These are phyloP conservation scores for Zaprionus africanus DNA, from an alignment of 1,140 invertebrate species.

Conservation along the genomic window DNA sequence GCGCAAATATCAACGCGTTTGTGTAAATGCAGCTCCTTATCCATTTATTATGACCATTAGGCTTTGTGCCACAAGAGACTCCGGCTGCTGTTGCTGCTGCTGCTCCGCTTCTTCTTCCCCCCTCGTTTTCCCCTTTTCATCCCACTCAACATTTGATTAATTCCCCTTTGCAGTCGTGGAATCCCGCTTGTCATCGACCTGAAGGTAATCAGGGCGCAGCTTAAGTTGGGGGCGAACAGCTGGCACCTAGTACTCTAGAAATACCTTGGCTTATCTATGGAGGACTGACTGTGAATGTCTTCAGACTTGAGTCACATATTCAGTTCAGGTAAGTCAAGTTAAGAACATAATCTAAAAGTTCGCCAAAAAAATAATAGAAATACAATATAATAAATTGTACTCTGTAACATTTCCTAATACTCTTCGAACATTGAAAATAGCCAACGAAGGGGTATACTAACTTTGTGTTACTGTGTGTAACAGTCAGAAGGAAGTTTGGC, in stretches of 20 bases:
- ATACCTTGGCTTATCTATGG: neutral
- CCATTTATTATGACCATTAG: constrained; percentile 80
- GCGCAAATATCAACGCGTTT: constrained; percentile 76
- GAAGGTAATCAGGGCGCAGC: constrained; percentile 9
- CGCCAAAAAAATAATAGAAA: no score
- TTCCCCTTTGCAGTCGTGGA: neutral
- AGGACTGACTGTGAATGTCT: neutral
- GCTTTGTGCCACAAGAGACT: constrained; percentile 50
- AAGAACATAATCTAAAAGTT: no score
- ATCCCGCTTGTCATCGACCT: constrained; percentile 39
- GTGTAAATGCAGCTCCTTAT: constrained; percentile 77
- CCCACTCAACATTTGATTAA: constrained; percentile 36
- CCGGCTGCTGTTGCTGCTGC: neutral
- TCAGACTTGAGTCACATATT: no score
- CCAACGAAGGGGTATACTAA: no score
- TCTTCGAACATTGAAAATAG: no score
- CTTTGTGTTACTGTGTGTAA: no score
- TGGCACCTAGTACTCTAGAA: neutral
- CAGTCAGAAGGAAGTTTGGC: no score
- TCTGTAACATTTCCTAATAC: no score
- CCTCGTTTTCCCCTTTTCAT: neutral
- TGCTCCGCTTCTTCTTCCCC: neutral
- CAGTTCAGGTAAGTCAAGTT: no score
- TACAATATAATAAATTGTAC: no score
- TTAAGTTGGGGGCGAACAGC: neutral